Conservation (phyloP, 2,797 vertebrate species). For the Amphiprion clarkii region DNA sequence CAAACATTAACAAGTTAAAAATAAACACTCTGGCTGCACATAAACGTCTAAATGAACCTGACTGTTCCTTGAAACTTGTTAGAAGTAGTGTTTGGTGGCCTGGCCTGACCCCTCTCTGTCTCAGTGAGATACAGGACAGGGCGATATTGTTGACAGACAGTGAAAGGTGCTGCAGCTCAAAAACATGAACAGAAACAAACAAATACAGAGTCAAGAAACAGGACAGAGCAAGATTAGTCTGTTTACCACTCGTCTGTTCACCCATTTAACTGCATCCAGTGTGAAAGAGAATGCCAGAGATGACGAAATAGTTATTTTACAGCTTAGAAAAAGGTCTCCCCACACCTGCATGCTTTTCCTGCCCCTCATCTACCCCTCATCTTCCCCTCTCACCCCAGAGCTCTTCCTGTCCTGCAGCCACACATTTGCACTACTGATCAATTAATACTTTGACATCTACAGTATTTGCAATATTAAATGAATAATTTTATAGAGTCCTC, state of each 20-base stretch:
- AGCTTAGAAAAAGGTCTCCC: background rate
- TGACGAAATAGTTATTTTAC: conserved; percentile 2
- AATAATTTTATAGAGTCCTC: too few relatives aligned
- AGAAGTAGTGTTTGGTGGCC: conserved; percentile 42
- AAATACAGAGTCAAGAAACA: conserved; percentile 9
- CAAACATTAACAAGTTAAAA: conserved; percentile 43
- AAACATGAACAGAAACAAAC: conserved; percentile 10
- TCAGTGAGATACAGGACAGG: conserved; percentile 41
- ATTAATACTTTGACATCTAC: too few relatives aligned
- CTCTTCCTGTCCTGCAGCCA: background rate
- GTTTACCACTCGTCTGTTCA: conserved; percentile 2
- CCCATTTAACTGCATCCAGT: background rate
- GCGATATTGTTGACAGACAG: conserved; percentile 21
- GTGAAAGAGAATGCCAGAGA: conserved; percentile 13
- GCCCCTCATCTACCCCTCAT: background rate
- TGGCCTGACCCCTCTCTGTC: conserved; percentile 56
- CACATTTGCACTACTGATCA: background rate
- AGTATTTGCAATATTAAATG: too few relatives aligned
- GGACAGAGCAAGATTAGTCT: conserved; percentile 2
- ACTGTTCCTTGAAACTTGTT: conserved; percentile 11
- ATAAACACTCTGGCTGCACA: conserved; percentile 39
- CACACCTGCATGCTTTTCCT: background rate
- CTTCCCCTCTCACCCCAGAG: background rate
- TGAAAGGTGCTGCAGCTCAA: conserved; percentile 36
- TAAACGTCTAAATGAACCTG: conserved; percentile 19